Base-by-base conservation (phyloP, 2,113 vertebrate species). In the Halichoeres trimaculatus region DNA sequence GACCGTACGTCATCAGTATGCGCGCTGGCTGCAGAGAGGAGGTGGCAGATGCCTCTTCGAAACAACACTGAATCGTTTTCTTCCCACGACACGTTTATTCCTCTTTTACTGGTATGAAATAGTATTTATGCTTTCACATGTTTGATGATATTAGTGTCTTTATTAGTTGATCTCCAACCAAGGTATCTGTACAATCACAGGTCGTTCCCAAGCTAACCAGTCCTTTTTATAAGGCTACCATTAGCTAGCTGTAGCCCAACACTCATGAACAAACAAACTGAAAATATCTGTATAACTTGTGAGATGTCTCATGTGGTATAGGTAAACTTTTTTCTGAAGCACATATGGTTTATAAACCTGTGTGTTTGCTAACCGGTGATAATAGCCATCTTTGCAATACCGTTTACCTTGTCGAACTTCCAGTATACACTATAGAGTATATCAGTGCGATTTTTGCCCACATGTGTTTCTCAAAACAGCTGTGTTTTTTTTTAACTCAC, bases 1-100 rank as follows among this genome's bases (percentile, higher is more conserved):
- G n/a, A 19, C 3, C 16, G 3, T 8, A 47, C 83, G 88, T 88
- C 88, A 92, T 91, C 85, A 70, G 2, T 19, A 17, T 61, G 89
- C 85, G 90, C 80, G 30, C 9, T 48, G 64, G 35, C 61, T 41
- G 8, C n/a, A 41, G 74, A 50, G 74, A 77, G 84, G 84, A 70
- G 87, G 78, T 81, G 84, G 86, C 85, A 14, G 79, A 83, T 87
- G 77, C 84, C 65, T 80, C 70, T 81, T 87, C 67, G 72, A 74
- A 77, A 85, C 60, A 83, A 22, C 67, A 74, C 53, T n/a, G 30
- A 26, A 14, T 17, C 51, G 74, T 72, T 30, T 43, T 79, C 52
- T 53, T 1, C 52, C 35, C 56, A 54, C 17, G 43, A 73, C 24
- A 57, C 22, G 53, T 62, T 78, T 78, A 16, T 72, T 61, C 53